Conservation (phyloP, 2,888 invertebrate genomes). For the Melolontha melolontha region DNA sequence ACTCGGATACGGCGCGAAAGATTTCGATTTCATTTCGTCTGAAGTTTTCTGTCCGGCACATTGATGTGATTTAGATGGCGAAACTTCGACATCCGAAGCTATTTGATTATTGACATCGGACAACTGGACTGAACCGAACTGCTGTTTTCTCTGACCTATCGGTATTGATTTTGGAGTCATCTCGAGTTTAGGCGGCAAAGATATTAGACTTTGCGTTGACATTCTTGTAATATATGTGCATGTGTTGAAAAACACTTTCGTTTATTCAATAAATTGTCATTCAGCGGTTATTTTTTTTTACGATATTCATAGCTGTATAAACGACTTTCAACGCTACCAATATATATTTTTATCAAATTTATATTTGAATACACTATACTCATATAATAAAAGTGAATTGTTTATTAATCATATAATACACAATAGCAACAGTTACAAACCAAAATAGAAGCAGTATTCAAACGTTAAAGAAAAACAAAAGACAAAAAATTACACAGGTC, state of each 20-base stretch:
- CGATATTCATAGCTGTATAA: not conserved
- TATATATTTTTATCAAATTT: not conserved
- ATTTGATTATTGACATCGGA: constrained; percentile 19
- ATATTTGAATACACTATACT: too few relatives aligned
- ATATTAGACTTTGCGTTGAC: constrained; percentile 59
- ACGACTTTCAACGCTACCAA: not conserved
- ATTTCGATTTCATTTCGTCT: not conserved
- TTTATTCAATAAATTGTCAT: constrained; percentile 34
- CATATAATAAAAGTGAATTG: too few relatives aligned
- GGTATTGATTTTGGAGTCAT: constrained; percentile 54
- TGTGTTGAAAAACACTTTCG: not conserved
- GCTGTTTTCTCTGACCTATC: constrained; percentile 31
- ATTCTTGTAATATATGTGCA: constrained; percentile 48
- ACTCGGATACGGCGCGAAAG: constrained; percentile 21
- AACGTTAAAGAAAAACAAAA: too few relatives aligned
- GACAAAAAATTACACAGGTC: too few relatives aligned
- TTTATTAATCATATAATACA: too few relatives aligned
- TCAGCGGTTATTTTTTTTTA: constrained; percentile 27
- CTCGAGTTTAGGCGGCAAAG: constrained; percentile 57
- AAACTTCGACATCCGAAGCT: constrained; percentile 10
- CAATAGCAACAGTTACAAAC: too few relatives aligned
- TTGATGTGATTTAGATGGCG: not conserved
- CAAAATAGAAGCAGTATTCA: too few relatives aligned
- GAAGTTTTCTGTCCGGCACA: not conserved
- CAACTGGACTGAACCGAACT: constrained; percentile 30